These are phyloP conservation scores for Crepidodera aurea DNA, from an alignment of 2,888 invertebrate species.

Conservation along the genomic window DNA sequence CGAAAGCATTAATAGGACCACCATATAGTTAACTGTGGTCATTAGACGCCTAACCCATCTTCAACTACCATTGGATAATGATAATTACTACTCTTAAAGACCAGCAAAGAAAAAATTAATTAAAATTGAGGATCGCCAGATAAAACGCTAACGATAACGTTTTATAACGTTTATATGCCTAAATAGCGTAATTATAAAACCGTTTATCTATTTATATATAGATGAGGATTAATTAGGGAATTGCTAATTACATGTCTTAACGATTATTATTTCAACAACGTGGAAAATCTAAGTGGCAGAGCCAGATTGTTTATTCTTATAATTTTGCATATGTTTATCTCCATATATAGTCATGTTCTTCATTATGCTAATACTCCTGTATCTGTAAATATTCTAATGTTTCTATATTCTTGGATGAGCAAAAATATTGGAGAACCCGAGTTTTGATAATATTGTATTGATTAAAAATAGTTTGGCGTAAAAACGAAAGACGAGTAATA, in stretches of 20 bases:
- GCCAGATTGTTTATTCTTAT: not conserved
- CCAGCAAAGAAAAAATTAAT: slow-evolving; percentile 11
- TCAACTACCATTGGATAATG: slow-evolving; percentile 12
- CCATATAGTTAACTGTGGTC: not conserved
- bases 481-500: too few species aligned
- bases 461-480: too few species aligned
- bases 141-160: slow-evolving; percentile 18
- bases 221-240: slow-evolving; percentile 2
- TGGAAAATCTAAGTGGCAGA: not conserved
- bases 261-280: not conserved
- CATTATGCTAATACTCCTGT: too few species aligned
- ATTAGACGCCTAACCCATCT: slow-evolving; percentile 16
- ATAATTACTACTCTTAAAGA: slow-evolving; percentile 11
- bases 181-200: slow-evolving; percentile 18
- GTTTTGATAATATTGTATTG: too few species aligned
- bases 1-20: not conserved
- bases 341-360: too few species aligned
- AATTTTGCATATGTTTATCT: slow-evolving; percentile 2
- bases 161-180: slow-evolving; percentile 14
- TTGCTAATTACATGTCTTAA: not conserved
- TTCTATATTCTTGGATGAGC: too few species aligned
- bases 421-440: too few species aligned
- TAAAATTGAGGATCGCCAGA: slow-evolving; percentile 13
- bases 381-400: too few species aligned
- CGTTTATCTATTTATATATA: slow-evolving; percentile 13